phyloP scores from a whole-genome alignment of 2,113 vertebrate species.

The cattle (Bos taurus) region DNA sequence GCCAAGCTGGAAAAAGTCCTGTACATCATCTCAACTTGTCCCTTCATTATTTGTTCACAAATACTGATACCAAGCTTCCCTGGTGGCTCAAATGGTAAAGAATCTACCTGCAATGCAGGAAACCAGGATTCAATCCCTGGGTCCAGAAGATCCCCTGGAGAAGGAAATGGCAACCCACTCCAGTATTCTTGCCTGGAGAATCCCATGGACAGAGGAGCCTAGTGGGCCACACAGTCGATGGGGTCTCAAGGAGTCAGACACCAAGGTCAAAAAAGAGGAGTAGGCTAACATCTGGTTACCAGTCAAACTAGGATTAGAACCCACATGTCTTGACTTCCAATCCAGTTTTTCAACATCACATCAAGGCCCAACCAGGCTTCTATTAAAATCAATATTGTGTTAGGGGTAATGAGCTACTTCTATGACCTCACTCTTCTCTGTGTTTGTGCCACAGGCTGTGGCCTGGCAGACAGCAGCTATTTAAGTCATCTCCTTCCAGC shows the following conservation, averaged over 20 bases:
- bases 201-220: not conserved
- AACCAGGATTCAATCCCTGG: not conserved
- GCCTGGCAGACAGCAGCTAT: conserved; percentile 34
- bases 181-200: not conserved
- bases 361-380: not conserved
- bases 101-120: not conserved
- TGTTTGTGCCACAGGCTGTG: conserved; percentile 39
- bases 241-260: not conserved
- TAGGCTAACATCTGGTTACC: not conserved
- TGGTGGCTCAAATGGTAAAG: fast-evolving
- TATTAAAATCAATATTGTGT: conserved; percentile 23
- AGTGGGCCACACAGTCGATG: not conserved
- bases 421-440: conserved; percentile 60
- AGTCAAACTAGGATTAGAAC: not conserved
- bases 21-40: not conserved
- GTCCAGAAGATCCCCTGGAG: not conserved
- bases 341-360: not conserved
- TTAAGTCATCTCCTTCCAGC: conserved; percentile 18
- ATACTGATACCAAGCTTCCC: not conserved
- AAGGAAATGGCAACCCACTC: not conserved
- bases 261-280: not conserved
- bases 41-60: conserved; percentile 19
- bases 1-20: not conserved
- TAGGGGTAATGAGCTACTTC: conserved; percentile 46
- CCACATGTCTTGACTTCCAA: not conserved